A percentile compares a stretch with the other conserved stretches of the same genome.
Conservation (phyloP, 2,888 invertebrate genomes). For the Mimas tiliae region DNA sequence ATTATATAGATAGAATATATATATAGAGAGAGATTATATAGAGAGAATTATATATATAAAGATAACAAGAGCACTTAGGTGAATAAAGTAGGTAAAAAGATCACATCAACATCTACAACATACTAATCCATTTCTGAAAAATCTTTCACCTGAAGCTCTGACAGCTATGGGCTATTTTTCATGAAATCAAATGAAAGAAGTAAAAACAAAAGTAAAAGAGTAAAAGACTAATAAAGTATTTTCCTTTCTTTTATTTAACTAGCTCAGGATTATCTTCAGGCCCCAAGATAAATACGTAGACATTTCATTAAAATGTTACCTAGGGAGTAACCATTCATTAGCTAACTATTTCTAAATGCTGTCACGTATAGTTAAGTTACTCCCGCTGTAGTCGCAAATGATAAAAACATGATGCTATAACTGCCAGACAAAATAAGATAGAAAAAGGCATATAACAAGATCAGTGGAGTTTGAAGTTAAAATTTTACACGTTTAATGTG, state of each 20-base stretch:
- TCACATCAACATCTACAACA: too few species aligned
- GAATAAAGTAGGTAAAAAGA: too few species aligned
- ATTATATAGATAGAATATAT: too few species aligned
- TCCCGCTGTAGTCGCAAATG: not conserved
- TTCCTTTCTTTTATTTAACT: not conserved
- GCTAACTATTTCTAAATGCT: not conserved
- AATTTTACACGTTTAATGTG: not conserved
- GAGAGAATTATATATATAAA: too few species aligned
- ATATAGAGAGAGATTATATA: too few species aligned
- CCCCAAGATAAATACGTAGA: not conserved
- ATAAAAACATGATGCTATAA: not conserved
- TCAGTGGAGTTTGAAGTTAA: not conserved
- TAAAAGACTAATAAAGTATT: not conserved
- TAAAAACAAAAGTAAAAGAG: too few species aligned
- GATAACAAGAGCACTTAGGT: too few species aligned
- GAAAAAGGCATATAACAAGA: not conserved
- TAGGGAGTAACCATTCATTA: not conserved
- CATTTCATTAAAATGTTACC: not conserved
- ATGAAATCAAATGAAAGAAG: too few species aligned
- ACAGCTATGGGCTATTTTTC: too few species aligned
- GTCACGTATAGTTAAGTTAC: not conserved
- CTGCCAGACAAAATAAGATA: not conserved
- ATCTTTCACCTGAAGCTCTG: too few species aligned
- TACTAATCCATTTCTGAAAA: too few species aligned
- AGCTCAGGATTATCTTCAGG: not conserved